Percentiles rank a stretch among this genome's conserved stretches.
Conservation (phyloP, 1,140 invertebrate species). For the Caenorhabditis briggsae region DNA sequence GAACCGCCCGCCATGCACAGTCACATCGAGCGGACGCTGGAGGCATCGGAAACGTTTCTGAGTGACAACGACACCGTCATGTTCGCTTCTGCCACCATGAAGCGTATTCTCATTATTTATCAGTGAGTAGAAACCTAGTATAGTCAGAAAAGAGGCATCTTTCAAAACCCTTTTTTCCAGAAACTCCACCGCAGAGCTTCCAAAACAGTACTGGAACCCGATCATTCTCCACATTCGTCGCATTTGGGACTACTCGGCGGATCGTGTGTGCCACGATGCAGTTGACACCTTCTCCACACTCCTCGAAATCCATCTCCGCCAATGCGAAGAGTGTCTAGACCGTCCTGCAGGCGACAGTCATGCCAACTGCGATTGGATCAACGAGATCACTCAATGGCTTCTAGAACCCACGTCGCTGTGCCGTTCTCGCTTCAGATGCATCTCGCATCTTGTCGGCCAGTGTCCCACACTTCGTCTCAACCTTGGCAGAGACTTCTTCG, state of each 20-base stretch:
- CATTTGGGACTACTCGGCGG: conserved; percentile 53
- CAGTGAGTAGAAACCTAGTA: neutral
- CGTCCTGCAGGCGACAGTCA: neutral
- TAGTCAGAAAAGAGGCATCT: neutral
- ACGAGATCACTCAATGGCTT: conserved; percentile 41
- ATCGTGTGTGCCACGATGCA: conserved; percentile 58
- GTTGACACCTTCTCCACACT: conserved; percentile 52
- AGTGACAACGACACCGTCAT: conserved; percentile 46
- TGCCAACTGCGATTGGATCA: conserved; percentile 32
- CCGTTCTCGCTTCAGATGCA: conserved; percentile 48
- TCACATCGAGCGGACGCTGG: neutral
- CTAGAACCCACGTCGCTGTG: conserved; percentile 28
- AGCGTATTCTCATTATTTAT: conserved; percentile 5
- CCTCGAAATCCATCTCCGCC: conserved; percentile 53
- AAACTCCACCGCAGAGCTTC: neutral
- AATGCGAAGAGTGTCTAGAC: conserved; percentile 19
- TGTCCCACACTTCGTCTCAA: conserved; percentile 3
- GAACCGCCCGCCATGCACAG: neutral
- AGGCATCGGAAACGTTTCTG: conserved; percentile 15
- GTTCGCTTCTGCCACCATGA: conserved; percentile 42
- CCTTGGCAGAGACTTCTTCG: conserved; percentile 11
- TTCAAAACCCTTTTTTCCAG: neutral
- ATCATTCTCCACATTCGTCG: conserved; percentile 50
- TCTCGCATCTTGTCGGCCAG: neutral
- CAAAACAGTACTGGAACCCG: neutral